Conservation (phyloP, 2,797 vertebrate species). For the Salmo trutta region DNA sequence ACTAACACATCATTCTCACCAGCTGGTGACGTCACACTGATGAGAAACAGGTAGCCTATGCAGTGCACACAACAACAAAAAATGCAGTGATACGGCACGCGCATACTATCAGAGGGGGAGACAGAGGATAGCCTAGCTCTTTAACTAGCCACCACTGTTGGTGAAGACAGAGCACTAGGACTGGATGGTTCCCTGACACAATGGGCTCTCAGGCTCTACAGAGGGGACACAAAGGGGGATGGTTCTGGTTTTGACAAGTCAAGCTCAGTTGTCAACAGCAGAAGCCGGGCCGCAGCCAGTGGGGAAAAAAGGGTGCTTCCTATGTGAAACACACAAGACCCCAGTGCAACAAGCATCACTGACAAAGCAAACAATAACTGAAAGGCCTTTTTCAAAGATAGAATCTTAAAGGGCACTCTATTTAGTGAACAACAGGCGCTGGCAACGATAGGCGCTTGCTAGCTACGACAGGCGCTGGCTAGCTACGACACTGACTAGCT, state of each 20-base stretch:
- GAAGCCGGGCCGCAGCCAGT: conserved; percentile 47
- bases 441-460: too few relatives aligned
- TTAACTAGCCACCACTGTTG: conserved; percentile 52
- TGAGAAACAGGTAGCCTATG: neutral
- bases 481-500: too few relatives aligned
- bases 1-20: conserved; percentile 1
- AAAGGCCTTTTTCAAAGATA: neutral
- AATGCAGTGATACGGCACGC: conserved; percentile 12
- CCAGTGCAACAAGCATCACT: neutral
- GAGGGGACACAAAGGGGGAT: conserved; percentile 64
- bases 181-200: conserved; percentile 71
- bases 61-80: neutral
- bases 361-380: neutral
- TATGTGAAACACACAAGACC: conserved; percentile 3
- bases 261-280: conserved; percentile 66
- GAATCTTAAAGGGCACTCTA: too few relatives aligned
- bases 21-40: neutral
- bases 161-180: conserved; percentile 43
- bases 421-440: too few relatives aligned
- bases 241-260: conserved; percentile 70
- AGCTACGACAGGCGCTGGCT: too few relatives aligned
- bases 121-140: conserved; percentile 49
- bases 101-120: conserved; percentile 17
- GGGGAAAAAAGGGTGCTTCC: conserved; percentile 19
- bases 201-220: conserved; percentile 59